Evolutionary conservation across 2,888 invertebrate species (phyloP), one percentile per base, ranked within the genome.

Genomic region (Mythimna loreyi): DNA sequence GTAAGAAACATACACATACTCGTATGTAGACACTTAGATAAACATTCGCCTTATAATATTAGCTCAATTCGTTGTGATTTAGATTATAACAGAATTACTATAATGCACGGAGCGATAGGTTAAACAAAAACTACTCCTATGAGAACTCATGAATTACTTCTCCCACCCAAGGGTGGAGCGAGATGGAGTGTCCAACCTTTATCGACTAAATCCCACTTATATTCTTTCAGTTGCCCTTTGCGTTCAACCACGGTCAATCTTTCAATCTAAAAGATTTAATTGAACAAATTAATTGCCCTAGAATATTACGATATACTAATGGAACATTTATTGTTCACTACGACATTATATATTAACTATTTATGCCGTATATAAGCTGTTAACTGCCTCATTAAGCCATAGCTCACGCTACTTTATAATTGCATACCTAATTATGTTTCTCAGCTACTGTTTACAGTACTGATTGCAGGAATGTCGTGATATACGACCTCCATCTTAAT

Each of bases 351-450:
- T 28, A 43, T 74, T 43, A 49, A 74, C n/a, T 50, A 47, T 47
- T 49, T 43, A 72, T 70, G 50, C 72, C 52, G 25, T 49, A 52
- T 52, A 49, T 8, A 52, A 75, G 43, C 21, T 53, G 23, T 5
- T 62, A 52, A 55, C 50, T 33, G 58, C 55, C 58, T 72, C 67
- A 72, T 72, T 67, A 72, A 52, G 49, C n/a, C 43, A 47, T 50
- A 52, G 21, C 25, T 43, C 66, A 58, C 40, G 21, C 50, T 40
- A 19, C 11, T 63, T 63, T 60, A 57, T 62, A 67, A 77, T 67
- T 72, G 47, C 43, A 72, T 56, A 72, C 47, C 62, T 77, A 67
- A 77, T 76, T 55, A 67, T 19, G 33, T 60, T 45, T 50, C 36
- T 19, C 40, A 9, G 28, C 23, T 50, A 61, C 62, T 60, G 52